phyloP scores from a whole-genome alignment of 64 coral and sea anemone genomes.

The Anthopleura sola region DNA sequence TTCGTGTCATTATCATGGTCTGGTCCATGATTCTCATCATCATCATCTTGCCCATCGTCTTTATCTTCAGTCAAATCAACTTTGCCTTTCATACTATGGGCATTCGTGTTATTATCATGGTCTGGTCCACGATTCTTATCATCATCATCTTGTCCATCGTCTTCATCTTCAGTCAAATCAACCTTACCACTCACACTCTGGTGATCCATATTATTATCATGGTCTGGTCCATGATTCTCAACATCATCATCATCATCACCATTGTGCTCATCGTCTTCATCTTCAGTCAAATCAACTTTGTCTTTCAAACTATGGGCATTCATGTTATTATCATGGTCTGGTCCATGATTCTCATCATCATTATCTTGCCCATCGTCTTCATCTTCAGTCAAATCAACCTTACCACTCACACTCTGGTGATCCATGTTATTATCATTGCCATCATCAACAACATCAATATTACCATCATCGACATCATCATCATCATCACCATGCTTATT shows the following conservation, averaged over 20 bases:
- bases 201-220: too few species aligned
- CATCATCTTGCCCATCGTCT: background rate
- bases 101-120: background rate
- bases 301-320: background rate
- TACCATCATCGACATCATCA: background rate
- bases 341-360: background rate
- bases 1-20: too few species aligned
- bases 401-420: background rate
- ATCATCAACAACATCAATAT: too few species aligned
- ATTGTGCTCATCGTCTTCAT: background rate
- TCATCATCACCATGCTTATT: background rate
- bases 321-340: background rate
- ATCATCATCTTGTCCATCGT: background rate
- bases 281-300: background rate
- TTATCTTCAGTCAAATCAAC: conserved; percentile 1
- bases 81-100: background rate
- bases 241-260: background rate
- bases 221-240: background rate
- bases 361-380: background rate
- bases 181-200: background rate
- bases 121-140: background rate
- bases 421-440: too few species aligned
- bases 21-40: background rate
- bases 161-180: background rate
- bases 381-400: background rate